Evolutionary conservation across 2,888 invertebrate genomes (phyloP), one percentile per base, ranked within the genome.

Genomic region (Phrixothrix hirtus): DNA sequence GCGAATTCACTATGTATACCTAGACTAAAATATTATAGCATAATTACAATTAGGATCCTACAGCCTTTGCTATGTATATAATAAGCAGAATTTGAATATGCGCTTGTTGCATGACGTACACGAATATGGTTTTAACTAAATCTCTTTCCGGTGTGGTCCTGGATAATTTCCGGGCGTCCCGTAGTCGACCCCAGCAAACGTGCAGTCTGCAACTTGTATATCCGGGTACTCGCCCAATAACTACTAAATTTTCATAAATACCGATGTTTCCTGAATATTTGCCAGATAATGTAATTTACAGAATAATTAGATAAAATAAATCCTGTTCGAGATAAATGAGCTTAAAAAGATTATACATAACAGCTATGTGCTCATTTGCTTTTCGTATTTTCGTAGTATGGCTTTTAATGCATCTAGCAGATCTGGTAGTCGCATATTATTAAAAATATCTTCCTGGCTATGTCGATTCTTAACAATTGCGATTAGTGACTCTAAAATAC

Each of bases 371-470:
- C n/a, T 31, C 32, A 35, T 29, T 12, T 37, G 39, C 12, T 45
- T 53, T 25, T 58, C 58, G 32, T 50, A 49, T 2, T 46, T 41
- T 7, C 41, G 49, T 26, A 59, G 31, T 6, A 59, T 38, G 12
- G 37, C 15, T 30, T 46, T 59, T 31, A 59, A 16, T 1, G 59
- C 55, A 29, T 59, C 54, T n/a, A 59, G 17, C 10, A 59, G 16
- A 2, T 53, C 46, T 7, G 51, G 59, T 10, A 59, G 37, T 16
- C 43, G 50, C 6, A 25, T 25, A 35, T 48, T 46, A 13, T 30
- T 26, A n/a, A 48, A 54, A 11, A 50, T 13, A 13, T 56, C 50
- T 7, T 45, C 35, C 1, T 50, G 43, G 25, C 35, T 41, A 9
- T 47, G 21, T 6, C 37, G 34, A 16, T 36, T 54, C 5, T 26